Evolutionary conservation across 1,140 invertebrate species (phyloP).

Genomic region (Vollenhovia emeryi): DNA sequence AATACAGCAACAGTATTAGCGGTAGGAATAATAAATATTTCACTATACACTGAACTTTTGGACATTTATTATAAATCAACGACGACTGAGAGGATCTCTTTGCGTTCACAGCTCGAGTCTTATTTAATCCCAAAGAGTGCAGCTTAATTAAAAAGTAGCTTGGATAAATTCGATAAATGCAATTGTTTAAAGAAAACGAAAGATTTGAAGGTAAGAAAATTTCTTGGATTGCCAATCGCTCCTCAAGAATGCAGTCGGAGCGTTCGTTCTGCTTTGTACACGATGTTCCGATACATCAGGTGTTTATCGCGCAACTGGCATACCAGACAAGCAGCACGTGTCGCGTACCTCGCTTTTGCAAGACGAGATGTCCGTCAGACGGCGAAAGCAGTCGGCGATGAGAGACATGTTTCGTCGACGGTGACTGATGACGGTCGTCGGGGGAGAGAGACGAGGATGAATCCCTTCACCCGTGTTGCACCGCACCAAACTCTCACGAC

Average conservation of each 20-base stretch:
- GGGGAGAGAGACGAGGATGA: neutral
- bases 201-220: neutral
- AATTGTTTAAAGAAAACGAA: neutral
- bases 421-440: neutral
- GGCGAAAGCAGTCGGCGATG: constrained; percentile 66
- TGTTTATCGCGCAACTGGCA: constrained; percentile 10
- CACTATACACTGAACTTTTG: neutral
- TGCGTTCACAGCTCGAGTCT: neutral
- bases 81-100: neutral
- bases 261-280: neutral
- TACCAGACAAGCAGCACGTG: constrained; percentile 13
- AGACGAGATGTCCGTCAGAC: constrained; percentile 55
- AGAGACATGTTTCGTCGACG: constrained; percentile 62
- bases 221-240: neutral
- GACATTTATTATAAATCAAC: neutral
- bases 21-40: neutral
- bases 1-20: neutral
- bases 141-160: neutral
- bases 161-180: neutral
- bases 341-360: constrained; percentile 64
- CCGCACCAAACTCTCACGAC: constrained; percentile 11
- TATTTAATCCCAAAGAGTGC: neutral
- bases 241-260: neutral
- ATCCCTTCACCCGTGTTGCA: constrained; percentile 1
- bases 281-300: neutral